phyloP scores from a whole-genome alignment of 2,888 invertebrate genomes.

The Troglohyphantes excavatus region DNA sequence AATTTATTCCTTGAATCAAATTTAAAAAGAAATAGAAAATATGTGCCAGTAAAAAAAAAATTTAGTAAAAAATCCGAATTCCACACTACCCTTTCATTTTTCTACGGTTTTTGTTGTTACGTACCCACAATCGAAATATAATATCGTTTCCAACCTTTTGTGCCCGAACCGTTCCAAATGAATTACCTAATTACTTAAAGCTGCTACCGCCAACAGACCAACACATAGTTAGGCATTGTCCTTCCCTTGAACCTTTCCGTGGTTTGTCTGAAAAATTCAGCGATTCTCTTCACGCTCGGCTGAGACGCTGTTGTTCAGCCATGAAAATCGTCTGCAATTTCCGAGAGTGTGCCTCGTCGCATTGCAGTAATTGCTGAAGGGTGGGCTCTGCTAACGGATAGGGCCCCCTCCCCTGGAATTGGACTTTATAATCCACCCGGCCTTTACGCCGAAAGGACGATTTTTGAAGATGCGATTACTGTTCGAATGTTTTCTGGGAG shows the following conservation, averaged over 20 bases:
- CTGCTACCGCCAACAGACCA: conserved; percentile 22
- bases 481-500: too few species aligned
- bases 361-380: conserved; percentile 49
- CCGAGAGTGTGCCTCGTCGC: conserved; percentile 50
- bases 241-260: conserved; percentile 14
- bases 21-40: too few species aligned
- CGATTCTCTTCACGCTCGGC: conserved; percentile 59
- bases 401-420: neutral
- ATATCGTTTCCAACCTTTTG: neutral
- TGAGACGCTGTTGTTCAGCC: conserved; percentile 61
- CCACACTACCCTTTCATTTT: neutral
- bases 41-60: too few species aligned
- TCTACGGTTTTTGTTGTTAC: neutral
- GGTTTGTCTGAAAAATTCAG: conserved; percentile 68
- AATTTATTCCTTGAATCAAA: too few species aligned
- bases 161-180: neutral
- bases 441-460: neutral
- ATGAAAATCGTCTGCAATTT: conserved; percentile 56
- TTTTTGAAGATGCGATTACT: too few species aligned
- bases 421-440: neutral
- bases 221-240: neutral
- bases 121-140: neutral
- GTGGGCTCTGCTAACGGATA: too few species aligned
- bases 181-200: conserved; percentile 41
- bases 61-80: too few species aligned